Conservation (phyloP, 1,140 invertebrate genomes). For the Pseudomyrmex sp. region DNA sequence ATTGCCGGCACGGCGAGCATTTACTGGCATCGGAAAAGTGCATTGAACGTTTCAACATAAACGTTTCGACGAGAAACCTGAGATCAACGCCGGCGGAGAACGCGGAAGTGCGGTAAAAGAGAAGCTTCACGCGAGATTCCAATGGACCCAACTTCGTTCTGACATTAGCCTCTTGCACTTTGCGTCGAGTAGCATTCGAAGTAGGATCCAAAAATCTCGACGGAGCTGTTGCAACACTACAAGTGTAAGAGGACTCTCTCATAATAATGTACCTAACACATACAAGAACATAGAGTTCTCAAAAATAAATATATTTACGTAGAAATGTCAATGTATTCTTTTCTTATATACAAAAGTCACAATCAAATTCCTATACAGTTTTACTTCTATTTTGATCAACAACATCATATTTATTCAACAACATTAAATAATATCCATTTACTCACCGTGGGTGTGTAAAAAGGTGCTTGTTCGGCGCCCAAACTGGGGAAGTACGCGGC, state of each 20-base stretch:
- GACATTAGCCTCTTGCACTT: constrained; percentile 40
- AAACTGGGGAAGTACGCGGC: constrained; percentile 93
- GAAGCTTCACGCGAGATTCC: constrained; percentile 5
- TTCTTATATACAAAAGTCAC: neutral
- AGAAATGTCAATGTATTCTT: neutral
- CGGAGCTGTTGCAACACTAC: neutral
- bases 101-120: constrained; percentile 20
- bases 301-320: neutral
- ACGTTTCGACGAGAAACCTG: neutral
- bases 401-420: neutral
- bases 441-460: constrained; percentile 93
- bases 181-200: neutral
- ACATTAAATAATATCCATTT: neutral
- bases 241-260: neutral
- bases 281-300: constrained; percentile 6
- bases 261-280: neutral
- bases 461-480: constrained; percentile 92
- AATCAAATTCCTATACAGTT: neutral
- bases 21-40: constrained; percentile 51
- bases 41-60: constrained; percentile 12
- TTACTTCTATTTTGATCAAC: neutral
- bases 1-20: constrained; percentile 25
- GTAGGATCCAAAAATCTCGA: constrained; percentile 17
- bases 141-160: constrained; percentile 20
- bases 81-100: constrained; percentile 29